Evolutionary conservation across 2,888 invertebrate species (phyloP).

Genomic region (Melieria omissa): DNA sequence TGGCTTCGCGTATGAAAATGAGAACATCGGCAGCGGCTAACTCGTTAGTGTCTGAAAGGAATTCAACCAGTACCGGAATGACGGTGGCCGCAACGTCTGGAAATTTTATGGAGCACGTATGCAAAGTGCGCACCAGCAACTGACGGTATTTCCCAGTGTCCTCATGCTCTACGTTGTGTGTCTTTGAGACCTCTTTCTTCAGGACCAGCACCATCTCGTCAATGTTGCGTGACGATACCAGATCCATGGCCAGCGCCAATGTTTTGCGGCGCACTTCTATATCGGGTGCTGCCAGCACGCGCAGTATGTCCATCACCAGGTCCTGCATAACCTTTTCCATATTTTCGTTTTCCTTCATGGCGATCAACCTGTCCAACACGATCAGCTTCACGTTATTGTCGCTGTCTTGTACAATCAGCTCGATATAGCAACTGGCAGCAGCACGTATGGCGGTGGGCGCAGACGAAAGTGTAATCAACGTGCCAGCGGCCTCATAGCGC

Average conservation of each 20-base stretch:
- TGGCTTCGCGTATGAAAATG: conserved; percentile 95
- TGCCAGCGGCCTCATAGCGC: conserved; percentile 98
- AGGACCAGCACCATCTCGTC: conserved; percentile 94
- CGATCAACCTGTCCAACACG: conserved; percentile 91
- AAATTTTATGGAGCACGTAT: conserved; percentile 93
- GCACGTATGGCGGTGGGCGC: conserved; percentile 98
- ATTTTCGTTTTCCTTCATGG: conserved; percentile 83
- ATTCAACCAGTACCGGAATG: conserved; percentile 94
- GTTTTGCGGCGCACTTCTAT: conserved; percentile 94
- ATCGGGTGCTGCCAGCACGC: conserved; percentile 92
- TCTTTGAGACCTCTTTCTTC: conserved; percentile 93
- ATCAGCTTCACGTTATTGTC: conserved; percentile 99
- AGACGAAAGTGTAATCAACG: conserved; percentile 94
- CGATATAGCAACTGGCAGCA: conserved; percentile 98
- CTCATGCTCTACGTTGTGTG: conserved; percentile 89
- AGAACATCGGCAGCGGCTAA: conserved; percentile 94
- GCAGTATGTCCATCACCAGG: conserved; percentile 95
- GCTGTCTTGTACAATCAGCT: conserved; percentile 98
- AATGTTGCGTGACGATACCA: conserved; percentile 91
- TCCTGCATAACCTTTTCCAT: conserved; percentile 89
- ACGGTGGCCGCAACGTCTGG: conserved; percentile 94
- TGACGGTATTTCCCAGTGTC: conserved; percentile 96
- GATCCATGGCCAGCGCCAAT: conserved; percentile 84
- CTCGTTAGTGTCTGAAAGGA: conserved; percentile 89
- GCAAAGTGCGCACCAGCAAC: conserved; percentile 92